Base-by-base conservation (phyloP, 2,797 vertebrate genomes). In the Hemitrygon akajei region DNA sequence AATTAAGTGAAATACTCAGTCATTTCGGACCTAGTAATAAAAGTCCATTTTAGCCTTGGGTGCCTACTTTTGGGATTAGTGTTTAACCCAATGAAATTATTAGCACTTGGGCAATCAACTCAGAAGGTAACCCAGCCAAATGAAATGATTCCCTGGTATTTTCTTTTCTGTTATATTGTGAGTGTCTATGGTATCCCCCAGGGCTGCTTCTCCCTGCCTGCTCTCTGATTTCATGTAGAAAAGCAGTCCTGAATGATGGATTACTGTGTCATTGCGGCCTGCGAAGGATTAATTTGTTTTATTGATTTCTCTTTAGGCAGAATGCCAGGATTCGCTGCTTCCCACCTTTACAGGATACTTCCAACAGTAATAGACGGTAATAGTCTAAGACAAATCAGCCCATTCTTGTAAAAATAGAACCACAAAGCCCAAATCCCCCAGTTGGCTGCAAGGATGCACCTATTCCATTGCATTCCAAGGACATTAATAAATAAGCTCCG, bases 271-370 rank as follows among this genome's bases (percentile, higher is more conserved):
- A 99, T 98, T 97, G 97, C 97, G 97, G 98, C 97, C 98, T 98
- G 98, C 96, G 95, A 98, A 99, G 98, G 98, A 99, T 99, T 99
- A 99, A 99, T 99, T 99, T 99, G 98, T 99, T 99, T 99, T 98
- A 99, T 99, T 99, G 99, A 99, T 99, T 99, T 99, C 98, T 99
- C 98, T 99, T 99, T 99, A 99, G 99, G 98, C 98, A 99, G 98
- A 99, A 99, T 98, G 98, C 98, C 98, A 99, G 98, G 98, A 97
- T 98, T 98, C 97, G 97, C 98, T 97, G 97, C 98, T 99, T 99
- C 98, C 98, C 98, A 99, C 98, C 98, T 99, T 98, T 98, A 97
- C 97, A 96, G 95, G 96, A 97, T 98, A 98, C 98, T 98, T 97
- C 97, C 96, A 98, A 97, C 96, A 97, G 98, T 99, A 99, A 99